Conservation (phyloP, 2,888 invertebrate species). For the Anodontia alba region DNA sequence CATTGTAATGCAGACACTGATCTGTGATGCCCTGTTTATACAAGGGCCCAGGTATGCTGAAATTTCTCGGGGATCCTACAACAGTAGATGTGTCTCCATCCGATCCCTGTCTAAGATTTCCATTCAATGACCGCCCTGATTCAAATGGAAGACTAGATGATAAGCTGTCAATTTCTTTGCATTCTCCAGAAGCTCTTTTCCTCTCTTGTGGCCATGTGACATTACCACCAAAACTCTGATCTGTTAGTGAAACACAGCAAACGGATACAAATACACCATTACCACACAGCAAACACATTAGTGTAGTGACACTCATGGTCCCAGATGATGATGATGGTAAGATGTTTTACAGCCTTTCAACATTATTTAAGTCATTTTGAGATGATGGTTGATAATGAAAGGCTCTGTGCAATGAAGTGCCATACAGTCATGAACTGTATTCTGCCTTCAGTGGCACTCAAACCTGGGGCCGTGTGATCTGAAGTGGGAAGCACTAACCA, state of each 20-base stretch:
- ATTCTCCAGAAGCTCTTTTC: not conserved
- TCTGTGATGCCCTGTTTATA: conserved; percentile 59
- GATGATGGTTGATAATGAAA: no score
- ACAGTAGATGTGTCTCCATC: not conserved
- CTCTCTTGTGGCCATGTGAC: conserved; percentile 18
- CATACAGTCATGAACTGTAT: no score
- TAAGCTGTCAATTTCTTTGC: not conserved
- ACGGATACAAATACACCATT: not conserved
- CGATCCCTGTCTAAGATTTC: not conserved
- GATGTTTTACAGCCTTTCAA: no score
- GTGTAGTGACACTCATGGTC: not conserved
- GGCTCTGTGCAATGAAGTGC: no score
- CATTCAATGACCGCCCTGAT: not conserved
- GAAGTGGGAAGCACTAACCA: no score
- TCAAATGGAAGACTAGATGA: conserved; percentile 26
- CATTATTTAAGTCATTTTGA: no score
- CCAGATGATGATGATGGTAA: no score
- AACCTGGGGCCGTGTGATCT: no score
- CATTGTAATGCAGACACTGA: conserved; percentile 64
- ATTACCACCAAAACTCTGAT: conserved; percentile 21
- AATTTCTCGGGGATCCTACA: conserved; percentile 15
- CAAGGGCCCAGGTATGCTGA: conserved; percentile 56
- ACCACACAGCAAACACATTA: conserved; percentile 11
- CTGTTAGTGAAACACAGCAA: conserved; percentile 21
- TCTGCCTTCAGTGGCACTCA: no score